A percentile compares a stretch with the other conserved stretches of the same genome.
These are phyloP conservation scores for Pasiphila rectangulata DNA, from an alignment of 2,888 invertebrate genomes.

Conservation along the genomic window DNA sequence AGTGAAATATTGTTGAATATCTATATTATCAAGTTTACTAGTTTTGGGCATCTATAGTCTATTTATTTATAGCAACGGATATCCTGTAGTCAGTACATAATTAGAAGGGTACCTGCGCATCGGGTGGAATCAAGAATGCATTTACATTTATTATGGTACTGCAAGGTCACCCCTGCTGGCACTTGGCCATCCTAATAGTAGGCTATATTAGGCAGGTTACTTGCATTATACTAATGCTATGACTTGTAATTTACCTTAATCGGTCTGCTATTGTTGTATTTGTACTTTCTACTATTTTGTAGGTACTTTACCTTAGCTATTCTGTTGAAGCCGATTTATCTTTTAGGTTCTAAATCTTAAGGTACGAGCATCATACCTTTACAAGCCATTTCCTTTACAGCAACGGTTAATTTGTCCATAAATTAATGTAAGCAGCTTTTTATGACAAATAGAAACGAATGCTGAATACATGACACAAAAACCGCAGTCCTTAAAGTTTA, in stretches of 20 bases:
- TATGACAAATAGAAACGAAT: constrained; percentile 4
- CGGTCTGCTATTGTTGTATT: not conserved
- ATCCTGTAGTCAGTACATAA: constrained; percentile 8
- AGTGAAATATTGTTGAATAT: too few relatives aligned
- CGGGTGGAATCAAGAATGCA: constrained; percentile 24
- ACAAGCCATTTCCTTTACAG: not conserved
- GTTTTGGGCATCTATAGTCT: not conserved
- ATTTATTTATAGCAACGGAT: not conserved
- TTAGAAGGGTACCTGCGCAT: constrained; percentile 22
- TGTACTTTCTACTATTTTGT: not conserved
- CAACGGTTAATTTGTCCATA: constrained; percentile 4
- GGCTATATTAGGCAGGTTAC: constrained; percentile 26
- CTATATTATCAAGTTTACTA: not conserved
- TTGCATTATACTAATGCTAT: not conserved
- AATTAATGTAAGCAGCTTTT: constrained; percentile 1
- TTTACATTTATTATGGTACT: constrained; percentile 32
- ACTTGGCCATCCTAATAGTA: constrained; percentile 32
- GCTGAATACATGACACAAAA: constrained; percentile 5
- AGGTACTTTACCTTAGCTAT: not conserved
- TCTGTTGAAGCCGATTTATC: constrained; percentile 1
- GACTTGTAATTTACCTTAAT: not conserved
- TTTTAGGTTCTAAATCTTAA: not conserved
- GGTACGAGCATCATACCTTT: not conserved
- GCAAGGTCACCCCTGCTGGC: constrained; percentile 33
- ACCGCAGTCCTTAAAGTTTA: constrained; percentile 11